A percentile compares a stretch with the other conserved stretches of the same genome.
These are phyloP conservation scores for Pteropus alecto DNA, from an alignment of 2,113 vertebrate species.

Conservation along the genomic window DNA sequence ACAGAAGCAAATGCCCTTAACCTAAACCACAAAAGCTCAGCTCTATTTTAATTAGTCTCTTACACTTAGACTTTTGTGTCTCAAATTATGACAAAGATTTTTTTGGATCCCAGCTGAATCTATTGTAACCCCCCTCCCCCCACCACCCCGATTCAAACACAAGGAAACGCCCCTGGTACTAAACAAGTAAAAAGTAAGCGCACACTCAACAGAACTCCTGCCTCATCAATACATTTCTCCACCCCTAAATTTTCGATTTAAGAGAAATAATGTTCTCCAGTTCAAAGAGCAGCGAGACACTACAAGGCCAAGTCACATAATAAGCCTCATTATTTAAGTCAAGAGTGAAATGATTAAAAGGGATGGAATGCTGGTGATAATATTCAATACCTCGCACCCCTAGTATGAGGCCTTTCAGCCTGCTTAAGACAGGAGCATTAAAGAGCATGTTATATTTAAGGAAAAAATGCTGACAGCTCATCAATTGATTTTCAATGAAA, in stretches of 20 bases:
- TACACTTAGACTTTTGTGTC: conserved; percentile 53
- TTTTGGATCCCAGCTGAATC: conserved; percentile 41
- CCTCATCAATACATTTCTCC: conserved; percentile 25
- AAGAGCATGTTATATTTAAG: conserved; percentile 79
- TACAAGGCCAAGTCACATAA: conserved; percentile 65
- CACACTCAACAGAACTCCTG: not conserved
- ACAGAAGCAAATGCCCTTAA: conserved; percentile 58
- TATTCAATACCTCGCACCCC: conserved; percentile 77
- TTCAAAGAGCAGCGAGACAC: conserved; percentile 62
- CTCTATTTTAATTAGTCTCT: conserved; percentile 39
- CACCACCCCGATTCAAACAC: not conserved
- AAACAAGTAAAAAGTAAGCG: not conserved
- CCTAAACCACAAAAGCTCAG: conserved; percentile 45
- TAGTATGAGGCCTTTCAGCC: conserved; percentile 76
- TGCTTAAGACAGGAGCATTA: conserved; percentile 73
- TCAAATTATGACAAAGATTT: conserved; percentile 66
- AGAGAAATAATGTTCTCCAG: conserved; percentile 41
- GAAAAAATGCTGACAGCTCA: conserved; percentile 81
- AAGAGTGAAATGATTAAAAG: conserved; percentile 81
- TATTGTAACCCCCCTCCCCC: not conserved
- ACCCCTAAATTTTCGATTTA: conserved; percentile 30
- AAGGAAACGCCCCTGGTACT: conserved; percentile 5
- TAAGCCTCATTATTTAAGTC: conserved; percentile 75
- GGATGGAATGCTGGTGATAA: conserved; percentile 85
- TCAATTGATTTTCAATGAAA: conserved; percentile 90